Conservation (phyloP, 1,140 invertebrate genomes). For the Drosophila sechellia region DNA sequence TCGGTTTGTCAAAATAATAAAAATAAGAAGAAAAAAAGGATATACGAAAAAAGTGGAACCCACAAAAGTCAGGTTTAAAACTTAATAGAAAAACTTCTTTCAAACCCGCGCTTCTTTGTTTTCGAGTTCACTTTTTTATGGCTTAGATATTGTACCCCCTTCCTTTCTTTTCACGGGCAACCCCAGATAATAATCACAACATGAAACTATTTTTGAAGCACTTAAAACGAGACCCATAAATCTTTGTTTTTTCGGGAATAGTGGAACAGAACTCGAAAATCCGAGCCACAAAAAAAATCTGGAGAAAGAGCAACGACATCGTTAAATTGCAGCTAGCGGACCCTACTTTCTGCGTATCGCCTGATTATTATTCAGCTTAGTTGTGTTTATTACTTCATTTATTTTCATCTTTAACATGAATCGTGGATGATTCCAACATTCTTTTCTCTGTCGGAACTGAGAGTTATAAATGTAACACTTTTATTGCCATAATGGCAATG, state of each 20-base stretch:
- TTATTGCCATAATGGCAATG: no score
- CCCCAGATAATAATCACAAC: constrained; percentile 69
- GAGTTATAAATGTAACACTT: not conserved
- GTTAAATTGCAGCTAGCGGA: constrained; percentile 44
- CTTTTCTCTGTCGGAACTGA: not conserved
- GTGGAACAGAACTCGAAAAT: constrained; percentile 18
- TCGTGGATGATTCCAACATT: not conserved
- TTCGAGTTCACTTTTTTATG: constrained; percentile 30
- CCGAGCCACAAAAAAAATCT: constrained; percentile 26
- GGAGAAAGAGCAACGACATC: constrained; percentile 53
- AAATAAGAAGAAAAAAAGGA: constrained; percentile 6
- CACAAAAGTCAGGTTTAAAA: constrained; percentile 14
- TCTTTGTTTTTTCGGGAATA: constrained; percentile 50
- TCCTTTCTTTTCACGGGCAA: constrained; percentile 14
- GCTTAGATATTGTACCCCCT: not conserved
- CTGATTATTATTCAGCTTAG: constrained; percentile 36
- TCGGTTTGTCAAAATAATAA: constrained; percentile 24
- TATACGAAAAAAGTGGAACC: constrained; percentile 34
- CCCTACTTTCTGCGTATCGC: constrained; percentile 10
- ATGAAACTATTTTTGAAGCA: constrained; percentile 76
- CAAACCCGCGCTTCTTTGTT: not conserved
- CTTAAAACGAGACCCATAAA: constrained; percentile 70
- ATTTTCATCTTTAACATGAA: not conserved
- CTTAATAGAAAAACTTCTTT: constrained; percentile 26
- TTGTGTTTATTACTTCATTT: constrained; percentile 40